Evolutionary conservation across 2,888 invertebrate species (phyloP), one percentile per base, ranked within the genome.

Genomic region (Protonemura montana): DNA sequence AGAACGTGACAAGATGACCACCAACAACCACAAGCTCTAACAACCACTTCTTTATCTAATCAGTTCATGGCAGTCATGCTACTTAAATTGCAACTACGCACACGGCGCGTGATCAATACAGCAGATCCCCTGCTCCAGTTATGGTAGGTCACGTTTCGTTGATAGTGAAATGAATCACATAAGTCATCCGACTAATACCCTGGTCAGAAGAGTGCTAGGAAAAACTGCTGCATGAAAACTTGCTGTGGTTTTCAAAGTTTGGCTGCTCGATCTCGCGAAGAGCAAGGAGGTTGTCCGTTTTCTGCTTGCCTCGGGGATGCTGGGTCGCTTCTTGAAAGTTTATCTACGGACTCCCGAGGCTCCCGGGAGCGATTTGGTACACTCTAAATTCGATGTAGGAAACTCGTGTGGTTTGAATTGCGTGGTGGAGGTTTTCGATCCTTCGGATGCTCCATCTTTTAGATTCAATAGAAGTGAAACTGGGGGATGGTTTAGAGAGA

Each of bases 281-380:
- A 35, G 35, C 59, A 59, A 2, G n/a, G 59, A 21, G 13, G 59
- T 59, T 59, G 59, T 21, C 59, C 13, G n/a, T 16, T 81, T 21
- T 3, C 21, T 25, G 30, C 1, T 29, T 35, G 35, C 81, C 25
- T 81, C 29, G 16, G 30, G 81, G 30, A 81, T 21, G 6, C 3
- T 1, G 59, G 59, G 59, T 7, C 59, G 59, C 59, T 59, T 21
- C 59, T 21, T 59, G 13, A 21, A 59, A 59, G 59, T 59, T 59
- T 59, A 59, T 59, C 59, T 10, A 16, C 59, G 28, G 81, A 81
- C 30, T 10, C 16, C 81, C 81, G 3, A 7, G 16, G 10, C 28
- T 81, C 29, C 16, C 16, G 30, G 29, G 81, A 81, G 81, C 28
- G 30, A 81, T 81, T 13, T 10, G 81, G n/a, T 81, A 30, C 30